Base-by-base conservation (phyloP, 2,113 vertebrate species). In the Fukomys damarensis region DNA sequence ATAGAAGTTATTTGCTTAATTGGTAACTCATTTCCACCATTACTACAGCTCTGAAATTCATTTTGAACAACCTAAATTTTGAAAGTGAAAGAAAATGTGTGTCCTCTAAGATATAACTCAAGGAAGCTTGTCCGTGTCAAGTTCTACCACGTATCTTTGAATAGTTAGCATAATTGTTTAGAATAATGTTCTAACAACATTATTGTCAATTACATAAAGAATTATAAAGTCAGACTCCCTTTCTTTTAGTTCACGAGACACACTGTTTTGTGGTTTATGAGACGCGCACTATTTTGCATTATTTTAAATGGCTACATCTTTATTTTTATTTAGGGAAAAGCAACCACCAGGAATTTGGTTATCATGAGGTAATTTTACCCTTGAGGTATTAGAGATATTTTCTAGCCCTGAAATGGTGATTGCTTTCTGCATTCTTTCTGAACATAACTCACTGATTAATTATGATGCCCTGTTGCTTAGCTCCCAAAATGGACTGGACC, bases 391-490 rank as follows among this genome's bases (percentile, higher is more conserved):
- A 93, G 96, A 97, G 97, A 82, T 97, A 96, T 94, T 98, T 98
- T 87, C 82, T 88, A 97, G 96, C 95, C 92, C 97, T 95, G 97
- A 97, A 97, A 88, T 95, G 96, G 97, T 97, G 97, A 98, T 98
- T 98, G 91, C 93, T 97, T 93, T 91, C 85, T 43, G 16, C 89
- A 3, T 84, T 86, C 97, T 97, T 94, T 93, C 98, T 97, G 20
- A 96, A 97, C 97, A 97, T 97, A 98, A 87, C 91, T 98, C 97
- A 77, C 96, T 97, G 96, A 96, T 98, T 98, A 98, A 98, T 97
- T 97, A 95, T 91, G 91, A 92, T 92, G 65, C 77, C 52, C 65
- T 89, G 85, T 66, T 92, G 52, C 76, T 49, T 89, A 52, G 49
- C 26, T 66, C 43, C 3, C 3, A 2, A 3, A 26, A 65, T 24